These are phyloP conservation scores for Cathartes aura DNA, from an alignment of 2,113 vertebrate species.

Conservation along the genomic window DNA sequence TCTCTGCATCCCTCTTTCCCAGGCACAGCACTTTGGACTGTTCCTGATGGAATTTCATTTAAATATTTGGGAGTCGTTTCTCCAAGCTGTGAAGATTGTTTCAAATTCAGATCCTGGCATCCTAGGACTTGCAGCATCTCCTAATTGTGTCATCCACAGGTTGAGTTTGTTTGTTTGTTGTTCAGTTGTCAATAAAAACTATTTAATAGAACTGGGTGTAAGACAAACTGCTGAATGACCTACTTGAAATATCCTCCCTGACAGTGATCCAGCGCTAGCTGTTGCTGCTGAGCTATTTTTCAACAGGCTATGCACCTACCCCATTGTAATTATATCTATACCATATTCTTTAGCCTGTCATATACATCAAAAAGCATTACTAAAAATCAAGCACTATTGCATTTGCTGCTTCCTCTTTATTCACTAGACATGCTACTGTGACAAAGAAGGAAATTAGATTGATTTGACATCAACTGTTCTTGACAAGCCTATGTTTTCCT, in stretches of 20 bases:
- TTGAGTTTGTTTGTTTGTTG: neutral
- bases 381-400: conserved; percentile 21
- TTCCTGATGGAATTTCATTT: neutral
- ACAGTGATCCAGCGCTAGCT: neutral
- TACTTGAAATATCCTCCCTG: neutral
- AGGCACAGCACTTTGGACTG: neutral
- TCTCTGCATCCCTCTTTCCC: neutral
- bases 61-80: neutral
- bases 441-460: conserved; percentile 37
- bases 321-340: conserved; percentile 8
- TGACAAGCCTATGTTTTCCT: conserved; percentile 29
- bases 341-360: conserved; percentile 23
- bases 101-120: neutral
- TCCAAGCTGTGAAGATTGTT: neutral
- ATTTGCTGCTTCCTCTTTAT: conserved; percentile 28
- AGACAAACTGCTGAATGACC: neutral
- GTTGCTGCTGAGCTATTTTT: conserved; percentile 11
- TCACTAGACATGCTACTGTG: neutral
- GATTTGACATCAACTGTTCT: neutral
- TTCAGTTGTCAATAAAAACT: neutral
- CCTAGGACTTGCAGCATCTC: neutral
- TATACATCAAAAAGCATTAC: neutral
- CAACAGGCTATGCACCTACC: neutral
- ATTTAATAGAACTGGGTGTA: neutral
- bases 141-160: neutral